Base-by-base conservation (phyloP, 2,888 invertebrate species). In the Catotricha subobsoleta region DNA sequence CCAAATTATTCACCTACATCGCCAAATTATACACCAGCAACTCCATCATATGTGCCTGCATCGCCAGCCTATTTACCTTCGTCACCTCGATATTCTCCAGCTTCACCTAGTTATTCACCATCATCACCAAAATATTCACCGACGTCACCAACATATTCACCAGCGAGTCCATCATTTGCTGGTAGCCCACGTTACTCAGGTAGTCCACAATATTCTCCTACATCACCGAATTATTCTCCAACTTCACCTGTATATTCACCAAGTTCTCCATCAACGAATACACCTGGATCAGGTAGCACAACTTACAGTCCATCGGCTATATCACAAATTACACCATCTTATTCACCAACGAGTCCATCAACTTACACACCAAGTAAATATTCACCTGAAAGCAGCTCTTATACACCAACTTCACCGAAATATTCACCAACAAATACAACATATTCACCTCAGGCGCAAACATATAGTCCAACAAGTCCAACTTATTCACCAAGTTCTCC, bases 351-450 rank as follows among this genome's bases (percentile, higher is more conserved):
- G 38, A 10, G 15, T 27, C 39, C 43, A 15, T n/a, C n/a, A 1
- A 64, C 62, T 34, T 83, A 83, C 53, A 79, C 50, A 7, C 80
- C 81, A 29, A 12, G 13, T 4, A 29, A n/a, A 25, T 25, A 25
- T 25, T 7, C 25, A 8, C 25, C n/a, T n/a, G n/a, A 42, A 69
- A 25, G 10, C 25, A 10, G 25, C 10, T 25, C 10, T 25, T 8
- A 10, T 25, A 25, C 25, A 25, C n/a, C n/a, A n/a, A 38, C 77
- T 0, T 73, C 74, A 36, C 81, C 81, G 1, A 74, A 74, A 43
- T 82, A 82, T 54, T 72, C 77, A 16, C 79, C 86, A 1, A 72
- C 78, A 36, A 81, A 1, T 67, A 67, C n/a, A 80, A 78, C 78
- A 2, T 66, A 74, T 1, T 76, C 74, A 45, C 83, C 77, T 44